A percentile compares a stretch with the other conserved stretches of the same genome.
Evolutionary conservation across 2,113 vertebrate genomes (phyloP).

Genomic region (Salvator merianae): DNA sequence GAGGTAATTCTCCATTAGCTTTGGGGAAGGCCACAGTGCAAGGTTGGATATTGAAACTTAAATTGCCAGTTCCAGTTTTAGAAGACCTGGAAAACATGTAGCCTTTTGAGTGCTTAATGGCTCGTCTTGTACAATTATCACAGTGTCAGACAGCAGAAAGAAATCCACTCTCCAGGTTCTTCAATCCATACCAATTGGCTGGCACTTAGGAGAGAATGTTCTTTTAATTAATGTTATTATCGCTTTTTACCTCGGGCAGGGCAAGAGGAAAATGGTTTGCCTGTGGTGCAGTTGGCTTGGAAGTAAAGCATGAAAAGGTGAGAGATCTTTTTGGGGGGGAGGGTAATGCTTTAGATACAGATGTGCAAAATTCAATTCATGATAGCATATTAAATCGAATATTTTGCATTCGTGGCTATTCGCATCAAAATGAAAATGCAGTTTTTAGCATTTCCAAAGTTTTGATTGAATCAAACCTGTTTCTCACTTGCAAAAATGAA

Average conservation of each 20-base stretch:
- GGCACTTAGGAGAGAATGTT: slow-evolving; percentile 20
- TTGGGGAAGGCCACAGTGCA: no score
- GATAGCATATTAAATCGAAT: no score
- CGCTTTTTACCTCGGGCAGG: not conserved
- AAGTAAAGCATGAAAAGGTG: slow-evolving; percentile 14
- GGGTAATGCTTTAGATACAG: not conserved
- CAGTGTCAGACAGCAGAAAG: not conserved
- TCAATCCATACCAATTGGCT: not conserved
- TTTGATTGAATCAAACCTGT: no score
- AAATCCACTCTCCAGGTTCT: not conserved
- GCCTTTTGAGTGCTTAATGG: not conserved
- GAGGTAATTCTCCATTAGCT: no score
- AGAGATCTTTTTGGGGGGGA: not conserved
- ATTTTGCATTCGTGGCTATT: no score
- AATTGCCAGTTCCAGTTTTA: not conserved
- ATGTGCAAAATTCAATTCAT: no score
- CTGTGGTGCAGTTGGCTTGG: not conserved
- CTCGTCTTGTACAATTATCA: not conserved
- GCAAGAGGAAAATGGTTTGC: not conserved
- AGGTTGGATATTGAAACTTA: not conserved
- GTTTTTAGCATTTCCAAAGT: no score
- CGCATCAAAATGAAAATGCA: no score
- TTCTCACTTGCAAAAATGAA: no score
- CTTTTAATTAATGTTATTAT: slow-evolving; percentile 47
- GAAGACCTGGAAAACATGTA: not conserved